Evolutionary conservation across 2,888 invertebrate species (phyloP), one percentile per base, ranked within the genome.

Genomic region (Sclerodermus sp.): DNA sequence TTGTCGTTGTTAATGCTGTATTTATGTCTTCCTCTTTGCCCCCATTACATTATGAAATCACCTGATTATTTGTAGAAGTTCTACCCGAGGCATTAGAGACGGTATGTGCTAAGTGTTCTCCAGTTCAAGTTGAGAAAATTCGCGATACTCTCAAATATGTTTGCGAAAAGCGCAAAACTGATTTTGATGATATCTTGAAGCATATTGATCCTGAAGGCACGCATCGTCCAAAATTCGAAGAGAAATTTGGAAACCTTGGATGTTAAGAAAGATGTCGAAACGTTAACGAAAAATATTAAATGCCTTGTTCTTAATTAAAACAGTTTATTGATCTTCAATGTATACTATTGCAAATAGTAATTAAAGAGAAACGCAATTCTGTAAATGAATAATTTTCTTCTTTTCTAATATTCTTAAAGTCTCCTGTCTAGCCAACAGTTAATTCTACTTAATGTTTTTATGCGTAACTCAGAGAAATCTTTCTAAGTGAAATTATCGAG

Each of bases 101-200:
- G 1, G 9, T 52, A 6, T 67, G 67, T 44, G 47, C 42, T 2
- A 64, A 61, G 41, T 67, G 67, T 30, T 44, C 54, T 10, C 60
- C 61, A 1, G 45, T 14, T 34, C 66, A 66, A 37, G 37, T 61
- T 4, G 53, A 42, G 3, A 51, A 49, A 37, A 47, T 57, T 13
- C 58, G 57, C 37, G 44, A 57, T 15, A 50, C 41, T 1, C 23
- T 59, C 0, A 44, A 48, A 16, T 61, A 64, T 43, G 47, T 54
- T 14, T 67, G 67, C 45, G 15, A 50, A 6, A 59, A 49, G 8
- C 61, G 64, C 38, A 47, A 44, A 18, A 51, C 47, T 1, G 58
- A 56, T 29, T 60, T 48, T 34, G 53, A 60, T 5, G 58, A 59
- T 10, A 18, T 53, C 1, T 43, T 36, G 1, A 49, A 45, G 2